Percentiles rank a stretch among this genome's conserved stretches.
Conservation (phyloP, 2,888 invertebrate species). For the Eupithecia centaureata region DNA sequence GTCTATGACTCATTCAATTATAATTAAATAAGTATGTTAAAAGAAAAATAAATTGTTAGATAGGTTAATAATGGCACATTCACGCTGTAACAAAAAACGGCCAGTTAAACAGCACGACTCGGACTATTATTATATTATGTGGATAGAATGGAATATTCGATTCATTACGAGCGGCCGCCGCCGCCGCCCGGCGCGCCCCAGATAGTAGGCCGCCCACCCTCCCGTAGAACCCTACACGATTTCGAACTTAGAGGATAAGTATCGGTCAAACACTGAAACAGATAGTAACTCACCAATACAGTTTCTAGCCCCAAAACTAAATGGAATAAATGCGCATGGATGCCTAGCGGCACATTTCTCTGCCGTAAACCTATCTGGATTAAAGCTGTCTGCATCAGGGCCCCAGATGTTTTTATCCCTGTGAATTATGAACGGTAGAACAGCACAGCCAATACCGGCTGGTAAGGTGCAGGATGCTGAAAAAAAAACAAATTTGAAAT, state of each 20-base stretch:
- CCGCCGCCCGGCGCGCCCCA: too few relatives aligned
- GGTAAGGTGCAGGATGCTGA: constrained; percentile 74
- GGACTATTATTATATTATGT: too few relatives aligned
- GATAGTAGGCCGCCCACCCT: neutral
- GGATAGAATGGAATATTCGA: too few relatives aligned
- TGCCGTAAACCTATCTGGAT: constrained; percentile 84
- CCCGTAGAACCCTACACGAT: neutral
- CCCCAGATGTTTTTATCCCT: constrained; percentile 82
- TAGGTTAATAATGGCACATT: too few relatives aligned
- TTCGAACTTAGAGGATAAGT: neutral
- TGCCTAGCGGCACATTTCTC: constrained; percentile 72
- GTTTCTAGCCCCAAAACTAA: constrained; percentile 76
- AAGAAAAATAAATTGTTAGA: too few relatives aligned
- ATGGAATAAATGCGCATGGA: constrained; percentile 77
- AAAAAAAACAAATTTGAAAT: constrained; percentile 10
- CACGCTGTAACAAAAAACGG: too few relatives aligned
- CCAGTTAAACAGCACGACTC: too few relatives aligned
- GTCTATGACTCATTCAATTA: too few relatives aligned
- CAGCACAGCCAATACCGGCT: constrained; percentile 71
- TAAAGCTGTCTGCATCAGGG: constrained; percentile 82
- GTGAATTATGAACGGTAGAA: constrained; percentile 74
- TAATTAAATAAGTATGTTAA: too few relatives aligned
- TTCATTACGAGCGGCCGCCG: too few relatives aligned
- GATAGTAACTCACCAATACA: constrained; percentile 71
- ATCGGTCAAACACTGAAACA: neutral